These are phyloP conservation scores for Tenthredo distinguenda DNA, from an alignment of 2,888 invertebrate species.

Conservation along the genomic window DNA sequence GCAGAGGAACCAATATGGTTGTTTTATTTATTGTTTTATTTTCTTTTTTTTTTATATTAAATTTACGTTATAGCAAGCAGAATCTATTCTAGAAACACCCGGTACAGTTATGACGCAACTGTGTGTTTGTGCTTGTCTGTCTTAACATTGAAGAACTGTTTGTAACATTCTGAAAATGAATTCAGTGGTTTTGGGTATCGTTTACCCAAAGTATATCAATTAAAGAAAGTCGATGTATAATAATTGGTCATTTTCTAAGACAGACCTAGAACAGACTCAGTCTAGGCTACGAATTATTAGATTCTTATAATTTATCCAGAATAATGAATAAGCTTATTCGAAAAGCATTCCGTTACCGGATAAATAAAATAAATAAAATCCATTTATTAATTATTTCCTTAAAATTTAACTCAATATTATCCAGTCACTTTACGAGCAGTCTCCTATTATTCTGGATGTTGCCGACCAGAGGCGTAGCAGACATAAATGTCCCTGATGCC, in stretches of 20 bases:
- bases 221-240: constrained; percentile 52
- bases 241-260: constrained; percentile 67
- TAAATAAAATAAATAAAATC: constrained; percentile 68
- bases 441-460: constrained; percentile 74
- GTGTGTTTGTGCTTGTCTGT: constrained; percentile 78
- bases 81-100: constrained; percentile 71
- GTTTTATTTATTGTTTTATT: neutral
- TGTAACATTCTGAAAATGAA: constrained; percentile 40
- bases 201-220: constrained; percentile 36
- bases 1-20: neutral
- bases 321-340: constrained; percentile 72
- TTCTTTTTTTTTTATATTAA: neutral
- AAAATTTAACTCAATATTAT: constrained; percentile 51
- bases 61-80: constrained; percentile 29
- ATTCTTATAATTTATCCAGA: constrained; percentile 72
- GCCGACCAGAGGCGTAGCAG: constrained; percentile 66
- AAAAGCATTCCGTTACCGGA: constrained; percentile 60
- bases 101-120: constrained; percentile 76
- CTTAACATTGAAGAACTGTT: constrained; percentile 66
- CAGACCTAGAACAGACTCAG: constrained; percentile 78
- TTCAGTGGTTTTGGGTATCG: constrained; percentile 22
- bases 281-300: constrained; percentile 72
- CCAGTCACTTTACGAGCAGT: constrained; percentile 57
- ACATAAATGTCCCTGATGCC: constrained; percentile 66
- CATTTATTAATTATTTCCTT: constrained; percentile 54